Conservation (phyloP, 2,888 invertebrate genomes). For the Eretmocerus hayati region DNA sequence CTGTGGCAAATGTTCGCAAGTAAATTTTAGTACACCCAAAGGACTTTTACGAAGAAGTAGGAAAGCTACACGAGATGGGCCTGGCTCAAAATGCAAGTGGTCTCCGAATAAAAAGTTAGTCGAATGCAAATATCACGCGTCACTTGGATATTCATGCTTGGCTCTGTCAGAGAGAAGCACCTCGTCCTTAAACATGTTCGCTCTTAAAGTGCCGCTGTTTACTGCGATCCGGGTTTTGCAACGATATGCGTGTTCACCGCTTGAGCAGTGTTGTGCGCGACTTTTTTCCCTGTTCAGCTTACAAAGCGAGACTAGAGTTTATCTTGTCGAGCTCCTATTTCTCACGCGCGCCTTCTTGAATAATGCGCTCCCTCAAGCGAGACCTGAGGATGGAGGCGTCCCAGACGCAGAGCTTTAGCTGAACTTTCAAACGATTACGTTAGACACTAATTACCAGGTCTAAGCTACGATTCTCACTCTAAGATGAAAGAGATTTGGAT, state of each 20-base stretch:
- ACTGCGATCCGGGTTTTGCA: conserved; percentile 18
- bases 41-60: background rate
- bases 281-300: background rate
- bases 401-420: too few relatives aligned
- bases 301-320: background rate
- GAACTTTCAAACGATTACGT: too few relatives aligned
- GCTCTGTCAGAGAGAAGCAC: conserved; percentile 16
- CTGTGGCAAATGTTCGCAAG: background rate
- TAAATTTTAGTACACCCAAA: conserved; percentile 1
- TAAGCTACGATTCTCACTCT: too few relatives aligned
- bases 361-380: too few relatives aligned
- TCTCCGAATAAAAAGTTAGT: conserved; percentile 28
- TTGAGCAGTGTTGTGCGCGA: background rate
- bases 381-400: too few relatives aligned
- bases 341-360: background rate
- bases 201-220: conserved; percentile 30
- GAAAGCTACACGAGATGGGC: background rate
- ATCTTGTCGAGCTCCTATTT: background rate
- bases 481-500: too few relatives aligned
- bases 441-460: too few relatives aligned
- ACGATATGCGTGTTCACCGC: background rate
- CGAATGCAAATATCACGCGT: conserved; percentile 30
- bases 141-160: conserved; percentile 32
- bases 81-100: too few relatives aligned
- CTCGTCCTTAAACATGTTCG: conserved; percentile 22